Conservation (phyloP, 2,797 vertebrate genomes). For the Lindbergichthys nudifrons region DNA sequence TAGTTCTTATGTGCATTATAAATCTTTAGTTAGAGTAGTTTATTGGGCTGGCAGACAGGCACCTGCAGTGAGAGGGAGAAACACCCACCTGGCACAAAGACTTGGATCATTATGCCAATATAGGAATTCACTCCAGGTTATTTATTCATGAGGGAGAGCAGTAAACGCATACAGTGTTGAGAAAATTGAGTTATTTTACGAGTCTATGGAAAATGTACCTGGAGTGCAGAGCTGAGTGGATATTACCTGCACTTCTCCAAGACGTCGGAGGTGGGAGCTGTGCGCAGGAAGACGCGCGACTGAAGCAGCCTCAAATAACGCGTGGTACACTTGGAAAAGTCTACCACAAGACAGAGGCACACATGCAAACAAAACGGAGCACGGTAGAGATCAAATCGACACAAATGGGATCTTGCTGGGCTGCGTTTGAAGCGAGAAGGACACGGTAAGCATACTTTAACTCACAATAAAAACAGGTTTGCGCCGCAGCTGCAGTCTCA, state of each 20-base stretch:
- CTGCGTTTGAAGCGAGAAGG: neutral
- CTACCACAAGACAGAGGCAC: constrained; percentile 12
- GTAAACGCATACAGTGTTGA: neutral
- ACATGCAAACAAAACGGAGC: constrained; percentile 13
- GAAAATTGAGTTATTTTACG: neutral
- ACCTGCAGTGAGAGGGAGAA: constrained; percentile 21
- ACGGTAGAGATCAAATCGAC: neutral
- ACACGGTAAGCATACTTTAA: constrained; percentile 56
- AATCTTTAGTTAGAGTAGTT: constrained; percentile 26
- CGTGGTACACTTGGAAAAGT: constrained; percentile 53
- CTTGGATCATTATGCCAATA: too few relatives aligned
- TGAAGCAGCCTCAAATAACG: constrained; percentile 28
- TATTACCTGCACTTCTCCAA: constrained; percentile 69
- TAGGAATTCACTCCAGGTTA: neutral
- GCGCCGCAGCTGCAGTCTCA: neutral
- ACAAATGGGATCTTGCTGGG: neutral
- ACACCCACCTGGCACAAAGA: neutral
- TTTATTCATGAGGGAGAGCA: neutral
- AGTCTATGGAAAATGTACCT: neutral
- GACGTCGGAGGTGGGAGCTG: constrained; percentile 80
- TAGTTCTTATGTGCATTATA: constrained; percentile 13
- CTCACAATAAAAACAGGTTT: neutral
- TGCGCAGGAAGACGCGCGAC: constrained; percentile 38
- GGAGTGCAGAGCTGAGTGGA: neutral
- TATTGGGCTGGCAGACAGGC: constrained; percentile 34